These are phyloP conservation scores for Neopelma chrysocephalum DNA, from an alignment of 2,797 vertebrate genomes.

Conservation along the genomic window DNA sequence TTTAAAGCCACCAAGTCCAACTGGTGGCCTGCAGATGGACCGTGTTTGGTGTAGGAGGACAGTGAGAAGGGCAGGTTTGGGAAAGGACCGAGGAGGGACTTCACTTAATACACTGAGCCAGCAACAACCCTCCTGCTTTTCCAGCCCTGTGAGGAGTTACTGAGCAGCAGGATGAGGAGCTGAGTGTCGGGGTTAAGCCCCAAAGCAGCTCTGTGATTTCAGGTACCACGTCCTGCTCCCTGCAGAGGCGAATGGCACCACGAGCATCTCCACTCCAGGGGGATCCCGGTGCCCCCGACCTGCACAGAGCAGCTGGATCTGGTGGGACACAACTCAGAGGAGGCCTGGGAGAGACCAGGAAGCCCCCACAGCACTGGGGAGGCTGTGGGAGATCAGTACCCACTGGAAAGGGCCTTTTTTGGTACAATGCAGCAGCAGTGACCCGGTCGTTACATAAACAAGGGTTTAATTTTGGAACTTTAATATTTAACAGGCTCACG, in stretches of 20 bases:
- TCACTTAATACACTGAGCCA: neutral
- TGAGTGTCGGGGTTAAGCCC: neutral
- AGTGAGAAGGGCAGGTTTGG: neutral
- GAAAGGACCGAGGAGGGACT: neutral
- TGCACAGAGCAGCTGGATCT: too few species aligned
- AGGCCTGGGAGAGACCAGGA: neutral
- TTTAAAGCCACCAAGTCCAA: neutral
- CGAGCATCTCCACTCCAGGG: rapidly evolving
- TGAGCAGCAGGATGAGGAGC: neutral
- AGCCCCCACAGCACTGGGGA: neutral
- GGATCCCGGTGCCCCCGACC: neutral
- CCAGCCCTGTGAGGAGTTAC: rapidly evolving
- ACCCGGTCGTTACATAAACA: constrained; percentile 48
- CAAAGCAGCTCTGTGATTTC: neutral
- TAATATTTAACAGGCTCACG: constrained; percentile 83
- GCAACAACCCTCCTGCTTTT: neutral
- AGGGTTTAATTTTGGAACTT: constrained; percentile 82
- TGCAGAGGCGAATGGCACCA: neutral
- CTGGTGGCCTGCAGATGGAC: rapidly evolving
- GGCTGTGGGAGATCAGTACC: neutral
- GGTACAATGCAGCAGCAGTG: neutral
- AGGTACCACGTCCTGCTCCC: neutral
- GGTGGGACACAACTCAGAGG: rapidly evolving
- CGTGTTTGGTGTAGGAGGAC: rapidly evolving
- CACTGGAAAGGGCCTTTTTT: neutral